Evolutionary conservation across 2,797 vertebrate genomes (phyloP).

Genomic region (Perodicticus potto): DNA sequence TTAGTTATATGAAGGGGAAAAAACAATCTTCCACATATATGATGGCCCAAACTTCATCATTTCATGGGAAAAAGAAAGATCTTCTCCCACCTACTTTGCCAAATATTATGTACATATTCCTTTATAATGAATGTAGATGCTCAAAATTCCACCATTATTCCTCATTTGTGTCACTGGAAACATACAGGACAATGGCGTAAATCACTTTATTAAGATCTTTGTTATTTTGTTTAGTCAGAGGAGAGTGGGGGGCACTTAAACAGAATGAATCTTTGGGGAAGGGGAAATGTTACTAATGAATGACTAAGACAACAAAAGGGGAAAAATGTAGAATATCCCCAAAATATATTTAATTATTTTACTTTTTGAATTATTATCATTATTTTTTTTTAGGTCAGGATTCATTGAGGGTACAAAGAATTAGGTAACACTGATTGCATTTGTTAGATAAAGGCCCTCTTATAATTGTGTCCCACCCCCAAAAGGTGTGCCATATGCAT

Average conservation of each 20-base stretch:
- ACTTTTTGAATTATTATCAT: too few species aligned
- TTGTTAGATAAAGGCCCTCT: too few species aligned
- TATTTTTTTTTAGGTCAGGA: too few species aligned
- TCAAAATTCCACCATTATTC: background rate
- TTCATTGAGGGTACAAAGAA: too few species aligned
- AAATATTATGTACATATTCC: conserved; percentile 4
- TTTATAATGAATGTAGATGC: background rate
- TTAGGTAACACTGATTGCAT: too few species aligned
- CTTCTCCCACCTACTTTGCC: background rate
- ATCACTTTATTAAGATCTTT: conserved; percentile 1
- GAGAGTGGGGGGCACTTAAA: background rate
- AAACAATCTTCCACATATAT: background rate
- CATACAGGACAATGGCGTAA: background rate
- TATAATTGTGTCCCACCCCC: too few species aligned
- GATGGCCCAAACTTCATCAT: background rate
- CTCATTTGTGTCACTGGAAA: background rate
- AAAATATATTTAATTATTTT: conserved; percentile 12
- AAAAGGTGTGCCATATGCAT: too few species aligned
- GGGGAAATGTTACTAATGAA: background rate
- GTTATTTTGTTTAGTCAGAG: conserved; percentile 27
- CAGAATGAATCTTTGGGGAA: background rate
- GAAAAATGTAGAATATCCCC: background rate
- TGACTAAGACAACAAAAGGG: background rate
- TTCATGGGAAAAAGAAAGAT: background rate
- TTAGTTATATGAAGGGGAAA: background rate